phyloP scores from a whole-genome alignment of 2,888 invertebrate species.

The Netelia melanura region DNA sequence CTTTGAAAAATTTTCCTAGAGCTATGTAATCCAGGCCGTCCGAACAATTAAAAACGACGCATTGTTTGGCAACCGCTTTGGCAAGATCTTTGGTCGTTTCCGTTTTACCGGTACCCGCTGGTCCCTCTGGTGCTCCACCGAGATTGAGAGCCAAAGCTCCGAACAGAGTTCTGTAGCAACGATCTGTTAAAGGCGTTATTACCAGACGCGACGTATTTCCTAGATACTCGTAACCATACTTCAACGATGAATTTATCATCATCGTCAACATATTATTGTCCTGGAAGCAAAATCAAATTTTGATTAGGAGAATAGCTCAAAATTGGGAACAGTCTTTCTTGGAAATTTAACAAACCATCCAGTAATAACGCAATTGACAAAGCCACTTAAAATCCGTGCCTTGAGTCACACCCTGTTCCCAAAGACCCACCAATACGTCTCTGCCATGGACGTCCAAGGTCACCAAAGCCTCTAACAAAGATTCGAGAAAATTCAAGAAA shows the following conservation, averaged over 20 bases:
- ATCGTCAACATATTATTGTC: slow-evolving; percentile 83
- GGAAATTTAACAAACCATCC: slow-evolving; percentile 87
- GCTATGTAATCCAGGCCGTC: slow-evolving; percentile 89
- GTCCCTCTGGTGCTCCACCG: slow-evolving; percentile 86
- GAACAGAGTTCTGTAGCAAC: slow-evolving; percentile 91
- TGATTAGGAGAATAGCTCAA: background rate
- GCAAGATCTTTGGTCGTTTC: slow-evolving; percentile 89
- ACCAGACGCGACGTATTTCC: slow-evolving; percentile 95
- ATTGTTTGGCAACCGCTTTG: slow-evolving; percentile 89
- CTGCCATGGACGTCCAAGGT: slow-evolving; percentile 97
- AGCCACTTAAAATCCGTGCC: slow-evolving; percentile 97
- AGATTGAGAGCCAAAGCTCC: slow-evolving; percentile 88
- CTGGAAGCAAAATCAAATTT: slow-evolving; percentile 80
- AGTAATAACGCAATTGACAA: slow-evolving; percentile 94
- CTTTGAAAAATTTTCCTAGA: slow-evolving; percentile 87
- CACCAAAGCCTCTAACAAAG: slow-evolving; percentile 91
- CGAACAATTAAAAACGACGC: slow-evolving; percentile 89
- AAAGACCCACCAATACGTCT: slow-evolving; percentile 92
- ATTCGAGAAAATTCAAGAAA: slow-evolving; percentile 66
- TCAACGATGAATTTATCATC: slow-evolving; percentile 87
- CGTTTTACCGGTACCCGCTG: slow-evolving; percentile 87
- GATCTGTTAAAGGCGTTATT: slow-evolving; percentile 97
- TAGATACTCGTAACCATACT: slow-evolving; percentile 94
- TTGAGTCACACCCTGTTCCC: slow-evolving; percentile 88
- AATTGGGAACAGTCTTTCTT: background rate